These are phyloP conservation scores for Onychostruthus taczanowskii DNA, from an alignment of 2,113 vertebrate genomes.

Conservation along the genomic window DNA sequence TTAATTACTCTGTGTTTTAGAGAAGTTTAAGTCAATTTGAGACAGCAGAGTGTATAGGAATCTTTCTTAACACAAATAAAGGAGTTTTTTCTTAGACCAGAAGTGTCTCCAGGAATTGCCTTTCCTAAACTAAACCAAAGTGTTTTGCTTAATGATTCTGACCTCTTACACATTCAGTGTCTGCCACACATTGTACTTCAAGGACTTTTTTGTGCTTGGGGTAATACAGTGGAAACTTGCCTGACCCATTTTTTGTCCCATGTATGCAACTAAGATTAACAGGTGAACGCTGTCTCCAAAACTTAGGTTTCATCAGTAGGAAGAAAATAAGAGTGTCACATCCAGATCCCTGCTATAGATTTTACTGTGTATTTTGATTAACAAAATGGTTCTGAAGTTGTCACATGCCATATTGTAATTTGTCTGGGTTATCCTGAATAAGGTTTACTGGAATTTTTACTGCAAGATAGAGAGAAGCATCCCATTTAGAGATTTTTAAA, in stretches of 20 bases:
- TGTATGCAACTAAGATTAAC: not conserved
- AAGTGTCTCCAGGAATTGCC: not conserved
- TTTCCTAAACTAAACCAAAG: not conserved
- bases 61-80: not conserved
- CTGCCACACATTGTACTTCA: not conserved
- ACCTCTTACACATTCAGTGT: not conserved
- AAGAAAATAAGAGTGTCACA: not conserved
- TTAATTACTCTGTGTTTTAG: not conserved
- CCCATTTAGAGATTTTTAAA: not conserved
- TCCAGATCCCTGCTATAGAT: not conserved
- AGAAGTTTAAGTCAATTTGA: not conserved
- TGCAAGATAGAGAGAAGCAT: not conserved
- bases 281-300: accelerated
- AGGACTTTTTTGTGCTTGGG: not conserved
- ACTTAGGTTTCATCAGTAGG: not conserved
- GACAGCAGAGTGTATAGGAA: not conserved
- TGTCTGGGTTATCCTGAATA: not conserved
- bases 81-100: accelerated
- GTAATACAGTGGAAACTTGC: not conserved
- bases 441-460: not conserved
- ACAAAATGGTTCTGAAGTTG: not conserved
- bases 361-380: not conserved
- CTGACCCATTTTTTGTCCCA: not conserved
- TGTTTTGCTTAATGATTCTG: not conserved
- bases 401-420: not conserved